Percentiles rank a stretch among this genome's conserved stretches.
phyloP scores from a whole-genome alignment of 2,113 vertebrate genomes.

The Phocoena phocoena region DNA sequence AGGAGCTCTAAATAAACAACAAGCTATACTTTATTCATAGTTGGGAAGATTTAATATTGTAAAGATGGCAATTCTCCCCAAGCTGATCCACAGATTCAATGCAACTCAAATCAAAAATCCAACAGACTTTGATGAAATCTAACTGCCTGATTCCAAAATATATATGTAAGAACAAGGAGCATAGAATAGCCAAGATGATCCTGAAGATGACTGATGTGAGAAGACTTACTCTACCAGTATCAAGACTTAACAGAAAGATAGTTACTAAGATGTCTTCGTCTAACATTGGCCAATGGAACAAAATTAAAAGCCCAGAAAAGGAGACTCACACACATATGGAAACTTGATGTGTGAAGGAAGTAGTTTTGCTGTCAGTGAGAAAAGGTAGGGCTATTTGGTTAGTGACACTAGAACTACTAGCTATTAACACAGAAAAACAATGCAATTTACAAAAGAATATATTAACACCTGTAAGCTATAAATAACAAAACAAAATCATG shows the following conservation, averaged over 20 bases:
- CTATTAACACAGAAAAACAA: neutral
- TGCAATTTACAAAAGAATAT: conserved; percentile 7
- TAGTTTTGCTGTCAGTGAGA: neutral
- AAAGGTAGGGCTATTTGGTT: neutral
- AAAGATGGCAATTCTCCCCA: neutral
- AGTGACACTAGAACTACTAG: neutral
- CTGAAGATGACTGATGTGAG: neutral
- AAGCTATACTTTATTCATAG: neutral
- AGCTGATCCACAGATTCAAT: neutral
- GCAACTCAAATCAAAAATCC: neutral
- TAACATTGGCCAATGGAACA: neutral
- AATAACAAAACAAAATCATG: neutral
- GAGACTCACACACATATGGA: neutral
- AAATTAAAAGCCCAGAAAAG: neutral
- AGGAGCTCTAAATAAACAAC: neutral
- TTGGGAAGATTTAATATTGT: neutral
- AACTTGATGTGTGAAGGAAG: neutral
- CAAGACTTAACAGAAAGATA: neutral
- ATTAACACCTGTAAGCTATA: neutral
- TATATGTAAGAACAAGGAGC: neutral
- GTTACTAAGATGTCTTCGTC: neutral
- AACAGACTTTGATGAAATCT: neutral
- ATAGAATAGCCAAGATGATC: neutral
- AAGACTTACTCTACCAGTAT: neutral
- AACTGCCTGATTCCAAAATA: neutral